Evolutionary conservation across 1,140 invertebrate genomes (phyloP), one percentile per base, ranked within the genome.

Genomic region (Drosophila quadrilineata): DNA sequence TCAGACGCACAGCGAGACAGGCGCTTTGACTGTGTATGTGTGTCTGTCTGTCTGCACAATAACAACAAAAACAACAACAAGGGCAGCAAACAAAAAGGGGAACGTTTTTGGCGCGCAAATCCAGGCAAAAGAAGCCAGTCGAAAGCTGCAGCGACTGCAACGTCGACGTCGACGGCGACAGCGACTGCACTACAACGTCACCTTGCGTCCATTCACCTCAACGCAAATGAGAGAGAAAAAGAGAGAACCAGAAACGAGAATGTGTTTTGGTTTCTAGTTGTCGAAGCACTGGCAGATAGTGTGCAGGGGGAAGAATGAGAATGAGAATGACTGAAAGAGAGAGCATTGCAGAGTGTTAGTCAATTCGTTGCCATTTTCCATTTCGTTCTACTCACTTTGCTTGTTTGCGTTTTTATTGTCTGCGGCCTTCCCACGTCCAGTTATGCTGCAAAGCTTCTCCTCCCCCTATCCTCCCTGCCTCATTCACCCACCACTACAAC

Each of bases 191-290:
- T 22, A 33, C 68, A 58, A 50, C 72, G 72, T 74, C 69, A 70
- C 57, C 64, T 68, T 82, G 73, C 79, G 77, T 77, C 79, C 77
- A 85, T 84, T 84, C 77, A 84, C 79, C 77, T 80, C 79, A 45
- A 50, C 28, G 29, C 26, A 14, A 52, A 40, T 62, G 14, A 29
- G 33, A 46, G 31, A 19, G n/a, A 14, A n/a, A n/a, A n/a, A n/a
- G n/a, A n/a, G n/a, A n/a, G n/a, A n/a, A n/a, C n/a, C n/a, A n/a
- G n/a, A n/a, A n/a, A n/a, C n/a, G n/a, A n/a, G n/a, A n/a, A n/a
- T n/a, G n/a, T n/a, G n/a, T n/a, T n/a, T n/a, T n/a, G n/a, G n/a
- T n/a, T n/a, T n/a, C n/a, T n/a, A n/a, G n/a, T n/a, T n/a, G n/a
- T n/a, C n/a, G n/a, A n/a, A n/a, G n/a, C n/a, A n/a, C n/a, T n/a